A percentile compares a stretch with the other conserved stretches of the same genome.
Conservation (phyloP, 2,888 invertebrate genomes). For the Amphipyra berbera region DNA sequence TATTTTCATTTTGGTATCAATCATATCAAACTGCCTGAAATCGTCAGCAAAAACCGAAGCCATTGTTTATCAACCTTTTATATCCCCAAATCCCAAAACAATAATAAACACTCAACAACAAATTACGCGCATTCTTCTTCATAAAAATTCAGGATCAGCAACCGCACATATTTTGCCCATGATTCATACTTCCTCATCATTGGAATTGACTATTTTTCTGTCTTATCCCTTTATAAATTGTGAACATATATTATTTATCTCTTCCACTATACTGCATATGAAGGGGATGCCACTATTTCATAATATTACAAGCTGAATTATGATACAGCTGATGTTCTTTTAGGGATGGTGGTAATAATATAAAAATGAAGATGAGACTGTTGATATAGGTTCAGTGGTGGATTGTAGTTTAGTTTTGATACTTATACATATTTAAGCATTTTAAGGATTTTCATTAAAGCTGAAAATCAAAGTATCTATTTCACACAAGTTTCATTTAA, state of each 20-base stretch:
- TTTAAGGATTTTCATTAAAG: background rate
- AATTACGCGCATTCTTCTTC: constrained; percentile 10
- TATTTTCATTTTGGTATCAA: too few relatives aligned
- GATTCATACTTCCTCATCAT: constrained; percentile 27
- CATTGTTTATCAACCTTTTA: constrained; percentile 15
- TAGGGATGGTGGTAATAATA: constrained; percentile 13
- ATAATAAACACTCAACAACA: constrained; percentile 19
- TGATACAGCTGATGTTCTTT: constrained; percentile 7
- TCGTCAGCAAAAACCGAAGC: background rate
- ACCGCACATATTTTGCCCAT: constrained; percentile 15
- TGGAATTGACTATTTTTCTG: constrained; percentile 41
- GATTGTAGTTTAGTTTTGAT: background rate
- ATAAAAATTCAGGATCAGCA: constrained; percentile 28
- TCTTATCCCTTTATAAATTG: constrained; percentile 41
- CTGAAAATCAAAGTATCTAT: background rate
- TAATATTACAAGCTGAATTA: constrained; percentile 14
- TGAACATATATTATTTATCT: constrained; percentile 32
- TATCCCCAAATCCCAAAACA: constrained; percentile 13
- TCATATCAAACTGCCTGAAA: too few relatives aligned
- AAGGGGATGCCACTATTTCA: constrained; percentile 5
- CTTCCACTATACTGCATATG: constrained; percentile 8
- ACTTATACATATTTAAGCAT: background rate
- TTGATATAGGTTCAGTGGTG: background rate
- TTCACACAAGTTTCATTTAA: background rate
- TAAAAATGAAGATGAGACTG: constrained; percentile 13